These are phyloP conservation scores for Scrobipalpa atriplicella DNA, from an alignment of 2,888 invertebrate genomes.

Conservation along the genomic window DNA sequence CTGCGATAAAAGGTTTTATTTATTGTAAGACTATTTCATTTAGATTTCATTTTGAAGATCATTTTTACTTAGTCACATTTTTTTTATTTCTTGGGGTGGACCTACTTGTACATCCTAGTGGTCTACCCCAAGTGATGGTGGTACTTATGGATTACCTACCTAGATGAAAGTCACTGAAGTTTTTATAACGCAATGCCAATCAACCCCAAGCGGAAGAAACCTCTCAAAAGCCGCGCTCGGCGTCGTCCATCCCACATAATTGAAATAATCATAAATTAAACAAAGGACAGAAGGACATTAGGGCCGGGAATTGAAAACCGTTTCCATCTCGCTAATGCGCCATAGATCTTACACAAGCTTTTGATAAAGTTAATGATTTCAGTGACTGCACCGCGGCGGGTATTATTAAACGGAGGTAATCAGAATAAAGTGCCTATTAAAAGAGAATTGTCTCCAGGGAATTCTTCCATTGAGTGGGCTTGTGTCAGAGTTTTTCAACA, in stretches of 20 bases:
- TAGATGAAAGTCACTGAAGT: too few species aligned
- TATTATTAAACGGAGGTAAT: not conserved
- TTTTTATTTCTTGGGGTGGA: too few species aligned
- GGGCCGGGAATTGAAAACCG: slow-evolving; percentile 32
- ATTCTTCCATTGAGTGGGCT: too few species aligned
- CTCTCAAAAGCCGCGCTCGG: slow-evolving; percentile 15
- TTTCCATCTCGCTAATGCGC: slow-evolving; percentile 31
- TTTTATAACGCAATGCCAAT: slow-evolving; percentile 8
- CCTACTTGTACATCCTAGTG: too few species aligned
- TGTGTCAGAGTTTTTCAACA: not conserved
- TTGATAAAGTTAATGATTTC: slow-evolving; percentile 29
- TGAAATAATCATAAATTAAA: slow-evolving; percentile 37
- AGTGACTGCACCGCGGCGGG: not conserved
- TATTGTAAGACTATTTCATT: too few species aligned
- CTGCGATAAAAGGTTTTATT: too few species aligned
- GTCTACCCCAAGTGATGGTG: too few species aligned
- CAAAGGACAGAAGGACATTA: slow-evolving; percentile 32
- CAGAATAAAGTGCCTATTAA: not conserved
- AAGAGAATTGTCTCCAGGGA: not conserved
- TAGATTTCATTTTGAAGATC: too few species aligned
- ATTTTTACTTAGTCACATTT: too few species aligned
- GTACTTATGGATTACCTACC: too few species aligned
- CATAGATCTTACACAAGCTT: slow-evolving; percentile 29
- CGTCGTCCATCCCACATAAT: slow-evolving; percentile 32
- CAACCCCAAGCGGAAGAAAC: slow-evolving; percentile 30